A percentile compares a stretch with the other conserved stretches of the same genome.
Conservation (phyloP, 2,113 vertebrate genomes). For the Coregonus clupeaformis region DNA sequence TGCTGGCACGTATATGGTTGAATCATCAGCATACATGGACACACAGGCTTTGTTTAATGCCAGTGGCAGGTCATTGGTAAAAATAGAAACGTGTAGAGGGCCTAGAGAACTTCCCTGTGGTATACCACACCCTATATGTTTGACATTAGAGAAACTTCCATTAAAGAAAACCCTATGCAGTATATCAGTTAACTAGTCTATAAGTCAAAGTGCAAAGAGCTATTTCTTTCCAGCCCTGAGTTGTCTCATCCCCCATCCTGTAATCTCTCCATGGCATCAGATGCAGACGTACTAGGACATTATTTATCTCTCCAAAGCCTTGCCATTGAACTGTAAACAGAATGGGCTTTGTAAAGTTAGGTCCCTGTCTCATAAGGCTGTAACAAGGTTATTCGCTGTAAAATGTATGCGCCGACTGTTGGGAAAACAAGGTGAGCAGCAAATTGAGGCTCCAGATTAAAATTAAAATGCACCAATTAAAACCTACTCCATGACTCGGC, state of each 20-base stretch:
- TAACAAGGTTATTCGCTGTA: not conserved
- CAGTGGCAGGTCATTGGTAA: no score
- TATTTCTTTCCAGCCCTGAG: not conserved
- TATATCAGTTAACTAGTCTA: no score
- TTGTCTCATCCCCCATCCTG: not conserved
- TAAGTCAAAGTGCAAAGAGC: no score
- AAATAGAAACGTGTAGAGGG: no score
- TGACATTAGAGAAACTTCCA: no score
- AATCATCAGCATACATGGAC: no score
- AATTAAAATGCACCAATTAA: slow-evolving; percentile 50
- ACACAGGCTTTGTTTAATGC: no score
- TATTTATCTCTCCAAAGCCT: not conserved
- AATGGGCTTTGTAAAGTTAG: not conserved
- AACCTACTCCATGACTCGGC: not conserved
- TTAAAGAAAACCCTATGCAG: no score
- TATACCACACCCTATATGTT: no score
- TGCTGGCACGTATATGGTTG: no score
- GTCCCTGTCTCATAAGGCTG: not conserved
- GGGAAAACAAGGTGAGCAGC: slow-evolving; percentile 12
- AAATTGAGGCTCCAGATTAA: slow-evolving; percentile 21
- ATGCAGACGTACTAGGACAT: not conserved
- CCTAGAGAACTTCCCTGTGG: no score
- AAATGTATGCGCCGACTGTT: not conserved
- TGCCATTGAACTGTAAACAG: not conserved
- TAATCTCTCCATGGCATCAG: not conserved